These are phyloP conservation scores for Corythornis vintsioides DNA, from an alignment of 2,113 vertebrate genomes.

Conservation along the genomic window DNA sequence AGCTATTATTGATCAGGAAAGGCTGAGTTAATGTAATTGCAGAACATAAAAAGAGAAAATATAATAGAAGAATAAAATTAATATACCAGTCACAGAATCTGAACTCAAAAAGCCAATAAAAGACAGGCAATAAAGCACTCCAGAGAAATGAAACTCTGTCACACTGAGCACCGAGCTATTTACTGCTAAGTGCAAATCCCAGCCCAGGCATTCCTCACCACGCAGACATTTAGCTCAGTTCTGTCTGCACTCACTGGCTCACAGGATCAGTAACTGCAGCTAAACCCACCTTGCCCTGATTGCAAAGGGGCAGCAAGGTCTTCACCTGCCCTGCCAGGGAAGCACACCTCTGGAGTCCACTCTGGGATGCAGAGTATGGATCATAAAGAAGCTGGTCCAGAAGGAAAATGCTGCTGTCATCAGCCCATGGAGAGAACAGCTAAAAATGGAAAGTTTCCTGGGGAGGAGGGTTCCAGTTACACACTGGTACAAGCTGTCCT, in stretches of 20 bases:
- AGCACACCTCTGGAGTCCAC: background rate
- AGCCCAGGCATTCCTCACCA: background rate
- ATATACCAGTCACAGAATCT: background rate
- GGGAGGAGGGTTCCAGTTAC: slow-evolving; percentile 63
- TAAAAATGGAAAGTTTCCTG: slow-evolving; percentile 71
- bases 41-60: slow-evolving; percentile 6
- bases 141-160: background rate
- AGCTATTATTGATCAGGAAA: background rate
- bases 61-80: slow-evolving; percentile 21
- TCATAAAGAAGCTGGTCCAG: background rate
- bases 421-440: slow-evolving; percentile 22
- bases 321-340: background rate
- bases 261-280: background rate
- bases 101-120: background rate
- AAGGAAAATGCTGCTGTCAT: slow-evolving; percentile 46
- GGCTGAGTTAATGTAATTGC: slow-evolving; percentile 26
- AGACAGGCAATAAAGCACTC: background rate
- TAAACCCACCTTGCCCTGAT: background rate
- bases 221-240: background rate
- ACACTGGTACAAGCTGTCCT: background rate
- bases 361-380: slow-evolving; percentile 14
- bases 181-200: background rate
- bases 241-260: background rate
- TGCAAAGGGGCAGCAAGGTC: slow-evolving; percentile 22
- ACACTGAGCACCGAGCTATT: background rate